Evolutionary conservation across 64 coral and sea anemone genomes (phyloP), one percentile per base, ranked within the genome.

Genomic region (Orbicella faveolata): DNA sequence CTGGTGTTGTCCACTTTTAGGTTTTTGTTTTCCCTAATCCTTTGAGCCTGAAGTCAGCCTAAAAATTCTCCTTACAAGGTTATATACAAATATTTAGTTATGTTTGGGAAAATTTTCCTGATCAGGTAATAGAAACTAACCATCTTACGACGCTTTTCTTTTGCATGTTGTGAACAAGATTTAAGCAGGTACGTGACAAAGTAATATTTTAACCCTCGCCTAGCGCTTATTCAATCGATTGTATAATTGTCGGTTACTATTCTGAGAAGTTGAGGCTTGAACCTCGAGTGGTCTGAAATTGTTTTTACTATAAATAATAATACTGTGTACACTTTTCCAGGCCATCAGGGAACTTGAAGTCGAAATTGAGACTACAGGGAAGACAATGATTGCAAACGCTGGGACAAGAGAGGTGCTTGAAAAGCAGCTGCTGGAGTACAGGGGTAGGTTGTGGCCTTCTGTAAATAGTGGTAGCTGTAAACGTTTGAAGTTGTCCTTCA

Each of bases 321-420:
- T n/a, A 9, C 6, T 59, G 13, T 64, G 9, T 37, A 35, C 26
- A n/a, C 30, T 30, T 92, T 63, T 75, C n/a, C 48, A 98, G 96
- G 96, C 96, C 17, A 94, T 89, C 30, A 98, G 48, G 25, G 67
- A 83, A 65, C 89, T 98, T 5, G 86, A 92, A 48, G 87, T 69
- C 3, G 92, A 98, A 69, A 86, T 94, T 35, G 89, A 89, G 18
- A 89, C 23, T 19, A 77, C 91, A 85, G 25, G 79, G 16, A 87
- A 78, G 52, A 34, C 92, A 52, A 65, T 90, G 81, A 48, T 84
- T 36, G 91, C 91, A 35, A 95, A 93, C n/a, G 63, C 51, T 53
- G 84, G 82, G 20, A 95, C 93, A 16, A 92, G 85, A 73, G 78
- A 90, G 66, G 74, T 73, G 26, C 65, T 93, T 8, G 88, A 93